These are phyloP conservation scores for Gibbula magus DNA, from an alignment of 2,888 invertebrate species.

Conservation along the genomic window DNA sequence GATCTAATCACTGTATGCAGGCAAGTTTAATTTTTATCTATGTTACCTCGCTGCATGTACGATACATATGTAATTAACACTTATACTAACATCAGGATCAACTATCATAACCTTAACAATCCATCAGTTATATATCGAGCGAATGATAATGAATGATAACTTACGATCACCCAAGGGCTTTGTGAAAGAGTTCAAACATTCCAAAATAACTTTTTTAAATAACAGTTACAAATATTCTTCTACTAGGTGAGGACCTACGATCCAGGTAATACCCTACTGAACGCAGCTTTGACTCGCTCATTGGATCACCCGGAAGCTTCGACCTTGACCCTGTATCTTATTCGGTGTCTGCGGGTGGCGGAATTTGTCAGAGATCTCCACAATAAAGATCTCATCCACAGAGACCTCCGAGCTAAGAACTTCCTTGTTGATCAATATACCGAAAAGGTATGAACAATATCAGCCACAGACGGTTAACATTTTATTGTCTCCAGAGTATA, in stretches of 20 bases:
- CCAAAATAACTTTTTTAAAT: too few relatives aligned
- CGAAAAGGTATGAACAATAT: background rate
- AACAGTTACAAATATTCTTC: too few relatives aligned
- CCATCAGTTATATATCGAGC: too few relatives aligned
- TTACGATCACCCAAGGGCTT: too few relatives aligned
- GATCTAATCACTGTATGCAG: background rate
- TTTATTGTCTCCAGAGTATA: background rate
- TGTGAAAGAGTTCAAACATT: too few relatives aligned
- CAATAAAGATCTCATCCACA: background rate
- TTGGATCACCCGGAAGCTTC: background rate
- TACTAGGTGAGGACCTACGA: too few relatives aligned
- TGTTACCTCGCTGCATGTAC: too few relatives aligned
- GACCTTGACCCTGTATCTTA: background rate
- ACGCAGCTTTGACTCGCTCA: background rate
- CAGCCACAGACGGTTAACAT: background rate
- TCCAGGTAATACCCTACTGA: background rate
- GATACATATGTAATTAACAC: too few relatives aligned
- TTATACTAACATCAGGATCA: too few relatives aligned
- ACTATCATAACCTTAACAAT: too few relatives aligned
- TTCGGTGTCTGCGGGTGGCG: background rate
- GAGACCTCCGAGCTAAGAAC: background rate
- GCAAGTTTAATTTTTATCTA: too few relatives aligned
- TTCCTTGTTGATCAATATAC: background rate
- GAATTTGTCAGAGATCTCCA: background rate
- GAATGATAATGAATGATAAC: too few relatives aligned